These are phyloP conservation scores for Euglossa dilemma DNA, from an alignment of 1,140 invertebrate genomes.

Conservation along the genomic window DNA sequence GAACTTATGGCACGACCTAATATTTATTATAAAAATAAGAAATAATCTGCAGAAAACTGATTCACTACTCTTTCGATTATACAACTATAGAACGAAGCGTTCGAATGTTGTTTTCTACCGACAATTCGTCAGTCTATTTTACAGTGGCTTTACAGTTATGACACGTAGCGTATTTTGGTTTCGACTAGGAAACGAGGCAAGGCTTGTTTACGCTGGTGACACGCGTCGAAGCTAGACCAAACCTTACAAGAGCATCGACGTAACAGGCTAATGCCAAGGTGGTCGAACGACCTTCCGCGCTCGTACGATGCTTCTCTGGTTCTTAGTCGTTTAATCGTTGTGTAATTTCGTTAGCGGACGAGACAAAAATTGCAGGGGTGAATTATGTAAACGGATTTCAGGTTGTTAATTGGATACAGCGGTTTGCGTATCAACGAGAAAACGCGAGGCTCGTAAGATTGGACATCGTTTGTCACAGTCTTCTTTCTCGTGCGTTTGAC, in stretches of 20 bases:
- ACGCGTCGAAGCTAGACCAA: not conserved
- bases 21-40: too few relatives aligned
- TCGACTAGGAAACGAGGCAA: not conserved
- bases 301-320: not conserved
- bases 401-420: not conserved
- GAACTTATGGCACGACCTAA: too few relatives aligned
- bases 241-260: slow-evolving; percentile 34
- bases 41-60: too few relatives aligned
- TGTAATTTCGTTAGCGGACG: not conserved
- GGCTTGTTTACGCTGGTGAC: slow-evolving; percentile 1
- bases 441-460: too few relatives aligned
- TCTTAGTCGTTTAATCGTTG: slow-evolving; percentile 3
- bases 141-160: too few relatives aligned
- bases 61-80: too few relatives aligned
- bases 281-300: not conserved
- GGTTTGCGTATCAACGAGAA: not conserved
- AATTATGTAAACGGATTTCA: not conserved
- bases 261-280: slow-evolving; percentile 13
- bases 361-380: not conserved
- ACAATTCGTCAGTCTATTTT: too few relatives aligned
- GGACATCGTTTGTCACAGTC: too few relatives aligned
- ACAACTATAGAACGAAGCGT: too few relatives aligned
- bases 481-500: too few relatives aligned
- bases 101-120: too few relatives aligned
- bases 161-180: too few relatives aligned